These are phyloP conservation scores for Telenomus remus DNA, from an alignment of 1,140 invertebrate genomes.

Conservation along the genomic window DNA sequence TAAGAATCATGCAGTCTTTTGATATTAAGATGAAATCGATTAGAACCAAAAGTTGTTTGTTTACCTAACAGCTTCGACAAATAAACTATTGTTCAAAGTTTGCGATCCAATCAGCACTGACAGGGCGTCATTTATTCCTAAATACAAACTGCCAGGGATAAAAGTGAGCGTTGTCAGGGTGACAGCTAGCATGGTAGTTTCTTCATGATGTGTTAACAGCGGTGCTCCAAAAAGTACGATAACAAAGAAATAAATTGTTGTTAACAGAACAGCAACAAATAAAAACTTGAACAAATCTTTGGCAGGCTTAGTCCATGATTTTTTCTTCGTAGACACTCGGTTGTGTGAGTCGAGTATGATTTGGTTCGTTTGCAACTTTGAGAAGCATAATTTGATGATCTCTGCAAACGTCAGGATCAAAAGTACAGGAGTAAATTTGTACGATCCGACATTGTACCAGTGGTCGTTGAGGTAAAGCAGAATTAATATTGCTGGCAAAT, in stretches of 20 bases:
- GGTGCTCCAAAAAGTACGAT: conserved; percentile 87
- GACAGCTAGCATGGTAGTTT: conserved; percentile 83
- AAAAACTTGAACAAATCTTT: conserved; percentile 69
- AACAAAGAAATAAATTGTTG: conserved; percentile 77
- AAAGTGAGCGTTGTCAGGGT: conserved; percentile 81
- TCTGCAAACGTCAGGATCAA: conserved; percentile 69
- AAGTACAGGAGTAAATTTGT: conserved; percentile 69
- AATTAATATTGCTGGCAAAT: conserved; percentile 68
- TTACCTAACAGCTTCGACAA: conserved; percentile 75
- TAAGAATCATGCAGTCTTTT: too few relatives aligned
- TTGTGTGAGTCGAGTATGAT: conserved; percentile 27
- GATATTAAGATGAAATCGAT: neutral
- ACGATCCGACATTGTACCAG: conserved; percentile 69
- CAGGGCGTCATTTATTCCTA: conserved; percentile 77
- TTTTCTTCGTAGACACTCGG: conserved; percentile 57
- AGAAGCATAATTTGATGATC: conserved; percentile 66
- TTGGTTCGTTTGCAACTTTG: conserved; percentile 60
- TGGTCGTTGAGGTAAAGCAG: conserved; percentile 68
- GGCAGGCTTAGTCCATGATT: conserved; percentile 54
- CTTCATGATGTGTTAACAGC: conserved; percentile 78
- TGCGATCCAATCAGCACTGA: conserved; percentile 76
- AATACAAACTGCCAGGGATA: conserved; percentile 79
- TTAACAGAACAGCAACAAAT: conserved; percentile 58
- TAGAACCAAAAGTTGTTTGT: neutral
- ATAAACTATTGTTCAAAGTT: conserved; percentile 72